Conservation (phyloP, 2,888 invertebrate genomes). For the Caenorhabditis plicata region DNA sequence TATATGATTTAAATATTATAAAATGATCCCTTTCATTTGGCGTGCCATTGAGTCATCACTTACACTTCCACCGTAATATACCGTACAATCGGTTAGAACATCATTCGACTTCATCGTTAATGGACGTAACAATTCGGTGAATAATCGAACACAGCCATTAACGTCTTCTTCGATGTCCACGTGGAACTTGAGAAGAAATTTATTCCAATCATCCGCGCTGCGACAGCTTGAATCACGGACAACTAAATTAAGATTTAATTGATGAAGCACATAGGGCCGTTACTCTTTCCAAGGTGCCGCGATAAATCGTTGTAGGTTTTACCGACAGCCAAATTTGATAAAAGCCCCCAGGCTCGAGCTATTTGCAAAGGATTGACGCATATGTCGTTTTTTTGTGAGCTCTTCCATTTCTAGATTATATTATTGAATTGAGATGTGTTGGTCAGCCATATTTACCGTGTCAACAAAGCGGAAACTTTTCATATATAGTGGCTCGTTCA, state of each 20-base stretch:
- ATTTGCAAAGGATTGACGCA: slow-evolving; percentile 18
- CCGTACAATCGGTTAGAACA: not conserved
- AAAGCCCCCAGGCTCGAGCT: slow-evolving; percentile 12
- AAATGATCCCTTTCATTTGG: no score
- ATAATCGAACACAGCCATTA: slow-evolving; percentile 20
- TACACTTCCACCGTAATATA: slow-evolving; percentile 14
- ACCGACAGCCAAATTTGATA: slow-evolving; percentile 6
- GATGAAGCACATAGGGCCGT: no score
- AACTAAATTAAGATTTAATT: no score
- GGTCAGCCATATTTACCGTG: no score
- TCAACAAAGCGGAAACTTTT: no score
- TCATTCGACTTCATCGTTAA: slow-evolving; percentile 2
- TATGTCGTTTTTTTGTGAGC: no score
- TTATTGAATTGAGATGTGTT: no score
- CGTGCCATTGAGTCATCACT: no score
- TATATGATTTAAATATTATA: not conserved
- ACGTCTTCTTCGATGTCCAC: slow-evolving; percentile 7
- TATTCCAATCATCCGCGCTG: slow-evolving; percentile 2
- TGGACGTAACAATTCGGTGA: slow-evolving; percentile 20
- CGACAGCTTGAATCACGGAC: no score
- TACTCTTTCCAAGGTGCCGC: slow-evolving; percentile 3
- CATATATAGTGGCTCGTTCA: no score
- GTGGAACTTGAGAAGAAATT: slow-evolving; percentile 5
- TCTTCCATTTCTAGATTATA: no score
- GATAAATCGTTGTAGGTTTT: slow-evolving; percentile 10